Conservation (phyloP, 2,888 invertebrate species). For the Parnassius apollo region DNA sequence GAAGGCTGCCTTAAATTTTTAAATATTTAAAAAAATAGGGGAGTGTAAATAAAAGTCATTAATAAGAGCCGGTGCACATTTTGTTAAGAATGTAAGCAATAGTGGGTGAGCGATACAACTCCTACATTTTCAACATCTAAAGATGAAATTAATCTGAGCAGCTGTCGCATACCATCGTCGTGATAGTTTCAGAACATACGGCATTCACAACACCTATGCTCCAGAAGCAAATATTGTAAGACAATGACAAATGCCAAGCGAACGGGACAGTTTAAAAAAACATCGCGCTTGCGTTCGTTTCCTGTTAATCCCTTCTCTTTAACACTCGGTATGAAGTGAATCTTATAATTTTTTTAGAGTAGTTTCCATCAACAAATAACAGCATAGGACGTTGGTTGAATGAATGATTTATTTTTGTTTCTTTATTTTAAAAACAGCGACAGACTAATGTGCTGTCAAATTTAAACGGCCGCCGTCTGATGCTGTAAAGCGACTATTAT, state of each 20-base stretch:
- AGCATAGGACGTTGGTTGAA: slow-evolving; percentile 1
- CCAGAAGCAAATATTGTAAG: slow-evolving; percentile 20
- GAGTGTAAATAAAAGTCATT: slow-evolving; percentile 11
- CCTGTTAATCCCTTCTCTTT: slow-evolving; percentile 3
- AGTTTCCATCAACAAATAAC: slow-evolving; percentile 5
- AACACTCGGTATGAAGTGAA: neutral
- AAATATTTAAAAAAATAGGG: too few species aligned
- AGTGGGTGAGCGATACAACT: slow-evolving; percentile 41
- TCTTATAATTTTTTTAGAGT: slow-evolving; percentile 1
- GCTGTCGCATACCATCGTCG: slow-evolving; percentile 50
- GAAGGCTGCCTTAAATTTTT: too few species aligned
- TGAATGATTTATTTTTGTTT: slow-evolving; percentile 11
- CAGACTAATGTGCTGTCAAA: slow-evolving; percentile 26
- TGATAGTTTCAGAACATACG: slow-evolving; percentile 34
- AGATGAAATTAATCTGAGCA: slow-evolving; percentile 61
- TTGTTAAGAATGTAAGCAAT: slow-evolving; percentile 44
- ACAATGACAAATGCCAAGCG: slow-evolving; percentile 19
- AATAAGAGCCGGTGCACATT: neutral
- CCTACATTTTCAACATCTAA: slow-evolving; percentile 48
- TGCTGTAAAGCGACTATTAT: slow-evolving; percentile 16
- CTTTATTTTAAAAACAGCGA: slow-evolving; percentile 15
- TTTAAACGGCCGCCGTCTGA: slow-evolving; percentile 19
- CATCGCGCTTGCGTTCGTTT: neutral
- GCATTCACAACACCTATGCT: slow-evolving; percentile 29
- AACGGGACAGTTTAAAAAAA: neutral